Conservation (phyloP, 2,797 vertebrate genomes). For the Coregonus suidteri region DNA sequence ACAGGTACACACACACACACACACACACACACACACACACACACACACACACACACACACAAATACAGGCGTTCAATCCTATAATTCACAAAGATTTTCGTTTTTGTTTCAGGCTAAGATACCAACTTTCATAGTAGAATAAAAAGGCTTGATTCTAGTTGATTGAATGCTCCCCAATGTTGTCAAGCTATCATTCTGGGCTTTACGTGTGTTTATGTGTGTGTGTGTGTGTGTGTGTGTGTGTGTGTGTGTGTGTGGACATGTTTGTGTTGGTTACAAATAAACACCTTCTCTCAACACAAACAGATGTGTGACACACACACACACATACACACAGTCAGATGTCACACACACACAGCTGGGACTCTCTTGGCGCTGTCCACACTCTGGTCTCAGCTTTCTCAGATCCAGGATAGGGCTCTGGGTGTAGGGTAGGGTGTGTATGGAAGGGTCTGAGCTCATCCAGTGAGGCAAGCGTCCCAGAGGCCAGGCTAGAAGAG, state of each 20-base stretch:
- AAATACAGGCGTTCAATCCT: slow-evolving; percentile 1
- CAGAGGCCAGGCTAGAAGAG: slow-evolving; percentile 25
- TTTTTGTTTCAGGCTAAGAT: too few relatives aligned
- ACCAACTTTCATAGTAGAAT: not conserved
- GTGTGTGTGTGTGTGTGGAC: slow-evolving; percentile 52
- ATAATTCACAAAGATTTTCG: not conserved
- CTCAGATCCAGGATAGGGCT: slow-evolving; percentile 24
- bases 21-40: slow-evolving; percentile 17
- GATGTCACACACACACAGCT: slow-evolving; percentile 13
- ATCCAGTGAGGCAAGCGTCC: slow-evolving; percentile 67
- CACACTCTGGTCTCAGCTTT: slow-evolving; percentile 19
- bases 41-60: slow-evolving; percentile 4
- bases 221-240: slow-evolving; percentile 40
- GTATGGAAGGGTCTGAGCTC: not conserved
- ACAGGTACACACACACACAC: slow-evolving; percentile 77
- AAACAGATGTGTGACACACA: slow-evolving; percentile 8
- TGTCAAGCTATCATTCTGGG: not conserved
- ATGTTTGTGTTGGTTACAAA: slow-evolving; percentile 70
- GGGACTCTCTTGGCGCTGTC: slow-evolving; percentile 27
- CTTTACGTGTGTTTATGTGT: slow-evolving; percentile 45
- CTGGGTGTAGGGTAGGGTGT: slow-evolving; percentile 31
- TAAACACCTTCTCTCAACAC: slow-evolving; percentile 54
- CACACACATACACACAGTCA: slow-evolving; percentile 9
- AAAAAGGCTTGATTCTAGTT: not conserved
- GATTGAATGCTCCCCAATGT: not conserved